Conservation (phyloP, 2,113 vertebrate species). For the Rattus norvegicus region DNA sequence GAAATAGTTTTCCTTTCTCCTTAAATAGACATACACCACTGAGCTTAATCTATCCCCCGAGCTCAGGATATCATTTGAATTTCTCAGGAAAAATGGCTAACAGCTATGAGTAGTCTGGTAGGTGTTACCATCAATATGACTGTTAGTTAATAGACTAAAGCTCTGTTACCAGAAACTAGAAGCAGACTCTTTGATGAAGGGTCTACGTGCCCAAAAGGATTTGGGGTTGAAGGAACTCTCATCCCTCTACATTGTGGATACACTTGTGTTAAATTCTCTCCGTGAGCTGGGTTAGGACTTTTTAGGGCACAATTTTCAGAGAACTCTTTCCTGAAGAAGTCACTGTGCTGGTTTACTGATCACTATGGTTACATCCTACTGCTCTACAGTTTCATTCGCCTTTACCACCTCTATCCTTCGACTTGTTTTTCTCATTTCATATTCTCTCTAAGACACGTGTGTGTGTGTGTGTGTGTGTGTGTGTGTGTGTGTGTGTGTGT, state of each 20-base stretch:
- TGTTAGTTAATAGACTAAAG: slow-evolving; percentile 48
- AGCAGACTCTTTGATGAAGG: background rate
- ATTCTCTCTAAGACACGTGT: background rate
- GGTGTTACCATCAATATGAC: slow-evolving; percentile 26
- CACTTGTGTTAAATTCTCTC: background rate
- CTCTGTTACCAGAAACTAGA: background rate
- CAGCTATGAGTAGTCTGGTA: background rate
- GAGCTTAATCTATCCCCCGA: slow-evolving; percentile 60
- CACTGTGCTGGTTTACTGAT: background rate
- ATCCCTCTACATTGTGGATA: background rate
- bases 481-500: background rate
- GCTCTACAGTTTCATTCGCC: background rate
- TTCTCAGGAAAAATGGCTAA: slow-evolving; percentile 44
- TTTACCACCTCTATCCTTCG: background rate
- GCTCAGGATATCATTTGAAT: slow-evolving; percentile 64
- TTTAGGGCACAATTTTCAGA: background rate
- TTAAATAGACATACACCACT: slow-evolving; percentile 59
- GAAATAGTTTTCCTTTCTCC: slow-evolving; percentile 72
- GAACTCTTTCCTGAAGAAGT: background rate
- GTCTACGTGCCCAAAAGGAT: background rate
- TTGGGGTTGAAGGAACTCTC: background rate
- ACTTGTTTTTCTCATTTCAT: slow-evolving; percentile 22
- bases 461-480: background rate
- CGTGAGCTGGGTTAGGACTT: background rate
- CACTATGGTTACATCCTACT: background rate